Base-by-base conservation (phyloP, 2,888 invertebrate species). In the Brenthis daphne region DNA sequence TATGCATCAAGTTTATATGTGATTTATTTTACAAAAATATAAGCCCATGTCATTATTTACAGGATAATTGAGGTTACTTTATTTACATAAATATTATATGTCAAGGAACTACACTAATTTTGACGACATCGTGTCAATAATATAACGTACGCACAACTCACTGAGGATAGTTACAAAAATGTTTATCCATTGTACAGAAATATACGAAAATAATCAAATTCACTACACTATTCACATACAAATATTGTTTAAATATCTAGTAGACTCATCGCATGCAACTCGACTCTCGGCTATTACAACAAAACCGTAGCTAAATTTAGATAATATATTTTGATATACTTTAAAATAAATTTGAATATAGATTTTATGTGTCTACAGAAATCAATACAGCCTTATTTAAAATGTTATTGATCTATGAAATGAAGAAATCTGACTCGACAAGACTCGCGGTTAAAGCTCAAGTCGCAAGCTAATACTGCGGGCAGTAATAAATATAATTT, bases 31-130 rank as follows among this genome's bases (percentile, higher is more conserved):
- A 73, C 69, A 73, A 71, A 73, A 71, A 66, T 73, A 73, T 67
- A 74, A 68, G 68, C 57, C 64, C 67, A 66, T 58, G 57, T 72
- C 64, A 56, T 54, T 73, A 73, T 73, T 70, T 74, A 74, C 73
- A 74, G 64, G 56, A 69, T 65, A 57, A 51, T 57, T 33, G 63
- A 67, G 65, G 66, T 65, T 51, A 57, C 66, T 56, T 67, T 69
- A 73, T 71, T 71, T 71, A 73, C 71, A 74, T 69, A 64, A 68
- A 64, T 63, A 56, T 65, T 68, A 14, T 57, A 68, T 64, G 69
- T 64, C 58, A 71, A 66, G 20, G 20, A 55, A 55, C 58, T 56
- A 56, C 33, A 29, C 61, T 56, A 60, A 54, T 53, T 3, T 16
- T n/a, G 37, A 54, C n/a, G 20, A 54, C 16, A 20, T 29, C 29